Evolutionary conservation across 1,140 invertebrate genomes (phyloP).

Genomic region (Arctopsyche grandis): DNA sequence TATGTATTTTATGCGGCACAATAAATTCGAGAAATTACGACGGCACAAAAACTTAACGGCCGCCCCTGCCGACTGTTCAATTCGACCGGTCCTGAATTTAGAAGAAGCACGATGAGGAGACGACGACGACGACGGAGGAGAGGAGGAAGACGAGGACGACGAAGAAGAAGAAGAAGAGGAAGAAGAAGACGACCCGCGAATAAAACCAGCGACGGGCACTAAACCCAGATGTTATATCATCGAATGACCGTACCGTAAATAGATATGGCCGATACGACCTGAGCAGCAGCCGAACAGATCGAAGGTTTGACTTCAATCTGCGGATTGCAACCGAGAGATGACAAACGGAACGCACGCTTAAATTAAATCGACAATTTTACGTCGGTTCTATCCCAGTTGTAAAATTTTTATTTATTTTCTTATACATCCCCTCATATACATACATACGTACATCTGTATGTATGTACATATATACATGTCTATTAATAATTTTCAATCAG

Average conservation of each 20-base stretch:
- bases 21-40: conserved; percentile 46
- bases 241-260: conserved; percentile 36
- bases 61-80: conserved; percentile 18
- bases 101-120: neutral
- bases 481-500: conserved; percentile 20
- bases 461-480: neutral
- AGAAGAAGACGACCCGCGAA: neutral
- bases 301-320: conserved; percentile 3
- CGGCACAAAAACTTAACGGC: conserved; percentile 38
- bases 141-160: neutral
- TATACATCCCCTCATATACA: neutral
- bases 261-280: conserved; percentile 25
- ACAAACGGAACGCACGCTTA: no score
- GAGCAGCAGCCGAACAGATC: neutral
- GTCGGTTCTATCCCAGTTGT: no score
- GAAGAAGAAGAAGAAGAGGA: neutral
- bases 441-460: neutral
- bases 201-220: conserved; percentile 27
- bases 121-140: neutral
- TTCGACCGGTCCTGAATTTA: conserved; percentile 18
- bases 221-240: conserved; percentile 31
- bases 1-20: conserved; percentile 44
- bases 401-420: neutral
- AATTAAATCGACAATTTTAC: no score
- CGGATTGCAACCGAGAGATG: neutral